Evolutionary conservation across 2,888 invertebrate species (phyloP), one percentile per base, ranked within the genome.

Genomic region (Eristalis arbustorum): DNA sequence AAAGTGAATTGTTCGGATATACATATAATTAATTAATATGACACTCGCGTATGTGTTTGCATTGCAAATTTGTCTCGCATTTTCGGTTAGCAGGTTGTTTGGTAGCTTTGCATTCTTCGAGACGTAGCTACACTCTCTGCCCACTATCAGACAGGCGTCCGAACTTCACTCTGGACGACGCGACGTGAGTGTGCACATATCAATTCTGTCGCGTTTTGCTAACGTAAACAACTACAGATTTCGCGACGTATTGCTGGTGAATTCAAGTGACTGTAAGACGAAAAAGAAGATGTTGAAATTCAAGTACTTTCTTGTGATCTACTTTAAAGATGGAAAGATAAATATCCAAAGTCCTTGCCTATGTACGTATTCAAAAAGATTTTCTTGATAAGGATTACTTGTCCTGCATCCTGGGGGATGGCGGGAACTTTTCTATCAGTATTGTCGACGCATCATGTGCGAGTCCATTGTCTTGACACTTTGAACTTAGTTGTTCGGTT

Each of bases 181-280:
- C 49, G 49, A 49, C 49, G 6, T 37, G 18, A 25, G 73, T 56
- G 23, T 2, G 28, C 18, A 62, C 28, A 37, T 42, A 42, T 56
- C 42, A 56, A 25, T 40, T 67, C 71, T 73, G 72, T 72, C 64
- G 73, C 62, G 25, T 25, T 76, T 72, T 69, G 73, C 67, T 72
- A 81, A 68, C 72, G 76, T 81, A 66, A 72, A 63, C 68, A 68
- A 66, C 75, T 67, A 63, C n/a, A n/a, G n/a, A n/a, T 25, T 40
- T 63, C 23, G 56, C 67, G 4, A 61, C 31, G 14, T 68, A 62
- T 59, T 14, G 25, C 25, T 28, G 5, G 59, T 28, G 23, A 28
- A 59, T 23, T 23, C n/a, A n/a, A n/a, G 59, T 28, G 14, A 14
- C 25, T 13, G 25, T 18, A 18, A 18, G 8, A 49, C n/a, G 18